These are phyloP conservation scores for Salvelinus fontinalis DNA, from an alignment of 2,113 vertebrate genomes.

Conservation along the genomic window DNA sequence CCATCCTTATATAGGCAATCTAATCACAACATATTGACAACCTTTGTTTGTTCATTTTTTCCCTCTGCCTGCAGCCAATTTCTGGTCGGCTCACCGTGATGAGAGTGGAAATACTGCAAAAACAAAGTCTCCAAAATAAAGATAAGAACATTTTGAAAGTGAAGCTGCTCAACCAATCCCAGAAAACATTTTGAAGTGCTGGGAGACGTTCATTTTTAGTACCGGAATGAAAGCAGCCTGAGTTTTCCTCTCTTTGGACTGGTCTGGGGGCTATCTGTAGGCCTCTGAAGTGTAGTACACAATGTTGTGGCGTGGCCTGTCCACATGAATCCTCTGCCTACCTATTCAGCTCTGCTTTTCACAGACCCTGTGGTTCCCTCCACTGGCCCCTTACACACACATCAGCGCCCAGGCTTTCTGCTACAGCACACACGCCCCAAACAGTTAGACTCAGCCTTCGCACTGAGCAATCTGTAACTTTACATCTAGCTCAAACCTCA, in stretches of 20 bases:
- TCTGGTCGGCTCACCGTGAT: constrained; percentile 16
- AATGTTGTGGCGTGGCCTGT: constrained; percentile 60
- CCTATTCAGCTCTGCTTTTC: constrained; percentile 33
- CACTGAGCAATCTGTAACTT: neutral
- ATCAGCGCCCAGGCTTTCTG: constrained; percentile 40
- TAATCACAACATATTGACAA: constrained; percentile 1
- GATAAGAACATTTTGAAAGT: neutral
- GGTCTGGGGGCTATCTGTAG: constrained; percentile 13
- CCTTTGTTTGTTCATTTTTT: constrained; percentile 21
- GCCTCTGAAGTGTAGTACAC: constrained; percentile 43
- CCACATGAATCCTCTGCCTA: constrained; percentile 62
- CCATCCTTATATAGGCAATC: constrained; percentile 9
- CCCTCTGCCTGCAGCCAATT: constrained; percentile 14
- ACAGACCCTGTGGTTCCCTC: constrained; percentile 38
- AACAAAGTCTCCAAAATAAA: constrained; percentile 8
- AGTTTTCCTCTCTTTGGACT: constrained; percentile 20
- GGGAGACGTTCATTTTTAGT: constrained; percentile 36
- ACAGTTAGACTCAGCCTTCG: neutral
- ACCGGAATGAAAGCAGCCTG: constrained; percentile 45
- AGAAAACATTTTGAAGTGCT: constrained; percentile 25
- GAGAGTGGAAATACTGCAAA: constrained; percentile 10
- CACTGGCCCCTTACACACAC: constrained; percentile 39
- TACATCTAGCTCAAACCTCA: neutral
- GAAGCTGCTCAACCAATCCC: neutral
- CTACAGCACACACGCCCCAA: constrained; percentile 15